Evolutionary conservation across 2,113 vertebrate species (phyloP), one percentile per base, ranked within the genome.

Genomic region (Platichthys flesus): DNA sequence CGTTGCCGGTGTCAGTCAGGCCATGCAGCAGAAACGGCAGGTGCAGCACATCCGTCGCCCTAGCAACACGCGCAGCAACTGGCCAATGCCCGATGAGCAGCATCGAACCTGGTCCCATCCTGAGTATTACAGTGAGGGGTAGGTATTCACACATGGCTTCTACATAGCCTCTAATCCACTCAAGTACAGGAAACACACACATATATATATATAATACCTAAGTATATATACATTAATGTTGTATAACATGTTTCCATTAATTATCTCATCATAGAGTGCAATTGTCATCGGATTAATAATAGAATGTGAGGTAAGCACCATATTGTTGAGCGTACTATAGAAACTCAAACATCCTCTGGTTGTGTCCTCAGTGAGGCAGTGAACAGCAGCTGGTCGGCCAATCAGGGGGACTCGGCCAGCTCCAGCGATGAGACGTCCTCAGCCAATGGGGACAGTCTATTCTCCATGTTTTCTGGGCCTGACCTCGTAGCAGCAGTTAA

Each of bases 391-490:
- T 99, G 98, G 98, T 95, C 97, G 9, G 96, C 96, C 82, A 95
- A 97, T 93, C 97, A 99, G 94, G 98, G 96, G 21, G 97, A 99
- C 88, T 99, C 98, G 0, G 96, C 98, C 92, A 98, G 97, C 80
- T 99, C 97, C 12, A 99, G 98, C 10, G 97, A 99, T 0, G 98
- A 99, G 93, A 95, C 98, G 0, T 99, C 97, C 57, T 99, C 97
- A 6, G 97, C 96, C 87, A 99, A 99, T 0, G 97, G 98, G 9
- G 97, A 99, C 94, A 99, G 97, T 76, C 91, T 99, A 82, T 99
- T 99, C 93, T 99, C 98, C 92, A 99, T 99, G 98, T 99, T 99
- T 95, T 99, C 98, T 86, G 98, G 98, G 75, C 98, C 98, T 59
- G 98, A 99, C 90, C 96, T 99, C 0, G 96, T 99, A 81, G 98